Evolutionary conservation across 2,797 vertebrate species (phyloP), one percentile per base, ranked within the genome.

Genomic region (Spondyliosoma cantharus): DNA sequence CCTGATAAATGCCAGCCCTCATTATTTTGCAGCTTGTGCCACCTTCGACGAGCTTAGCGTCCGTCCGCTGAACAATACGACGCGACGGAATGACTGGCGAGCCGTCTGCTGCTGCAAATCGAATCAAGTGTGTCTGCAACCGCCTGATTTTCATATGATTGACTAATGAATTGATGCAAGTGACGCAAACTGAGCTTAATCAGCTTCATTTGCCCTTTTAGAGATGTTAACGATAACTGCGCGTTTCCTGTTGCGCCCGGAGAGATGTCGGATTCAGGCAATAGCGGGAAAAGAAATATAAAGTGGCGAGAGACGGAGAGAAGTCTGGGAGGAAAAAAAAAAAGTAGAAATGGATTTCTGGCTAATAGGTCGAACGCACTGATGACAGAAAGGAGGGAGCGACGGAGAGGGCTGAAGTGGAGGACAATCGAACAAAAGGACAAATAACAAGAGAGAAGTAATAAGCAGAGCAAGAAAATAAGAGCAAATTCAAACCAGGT

Each of bases 1-100:
- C 61, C 81, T 79, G 80, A 86, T 89, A 86, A 89, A 90, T 88
- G 85, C 70, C 90, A 91, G 81, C 71, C 56, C 78, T 88, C 84
- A 80, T 87, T 84, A 86, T 83, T 82, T 70, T 66, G 62, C 64
- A 61, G 69, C 56, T 61, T 80, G 73, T 54, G 24, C 71, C 71
- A 77, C 75, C 80, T 87, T 85, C 85, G 87, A 87, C 87, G 75
- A 86, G 83, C 76, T 67, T 71, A 82, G 58, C 45, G n/a, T 77
- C 78, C 66, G 77, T 74, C 74, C 59, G 60, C n/a, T 63, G 67
- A 86, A 86, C 68, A 86, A 80, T 56, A 62, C 45, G 4, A 80
- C 65, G 58, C 69, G 82, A 61, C 49, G 20, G 76, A 85, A 80
- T 59, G 74, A 81, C 80, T 74, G 79, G 76, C 20, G 66, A 72